Evolutionary conservation across 2,888 invertebrate species (phyloP).

Genomic region (Melanostoma mellinum): DNA sequence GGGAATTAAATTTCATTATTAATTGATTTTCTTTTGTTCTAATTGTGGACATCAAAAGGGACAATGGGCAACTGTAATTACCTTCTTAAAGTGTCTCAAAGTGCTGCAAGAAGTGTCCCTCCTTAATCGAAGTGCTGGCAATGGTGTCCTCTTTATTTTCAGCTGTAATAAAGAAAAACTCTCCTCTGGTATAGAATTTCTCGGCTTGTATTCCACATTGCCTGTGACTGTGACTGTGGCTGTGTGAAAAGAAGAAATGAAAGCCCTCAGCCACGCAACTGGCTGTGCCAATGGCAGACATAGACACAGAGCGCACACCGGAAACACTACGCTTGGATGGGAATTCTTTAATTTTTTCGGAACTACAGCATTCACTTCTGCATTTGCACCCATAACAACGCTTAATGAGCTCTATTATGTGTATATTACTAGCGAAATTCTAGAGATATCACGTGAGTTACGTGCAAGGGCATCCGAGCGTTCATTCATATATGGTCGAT

Average conservation of each 20-base stretch:
- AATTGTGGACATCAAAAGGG: constrained; percentile 30
- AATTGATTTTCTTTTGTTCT: constrained; percentile 40
- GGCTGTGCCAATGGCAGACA: not conserved
- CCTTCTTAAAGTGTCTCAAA: constrained; percentile 19
- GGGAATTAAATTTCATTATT: constrained; percentile 30
- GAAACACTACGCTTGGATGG: not conserved
- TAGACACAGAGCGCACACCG: not conserved
- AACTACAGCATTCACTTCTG: not conserved
- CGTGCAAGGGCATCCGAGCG: constrained; percentile 43
- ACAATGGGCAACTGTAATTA: constrained; percentile 35
- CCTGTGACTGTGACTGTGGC: not conserved
- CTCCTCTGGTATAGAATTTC: constrained; percentile 33
- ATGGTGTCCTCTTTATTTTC: constrained; percentile 19
- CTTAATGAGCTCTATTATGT: constrained; percentile 57
- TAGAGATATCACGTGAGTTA: constrained; percentile 46
- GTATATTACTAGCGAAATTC: constrained; percentile 35
- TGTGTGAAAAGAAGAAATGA: constrained; percentile 17
- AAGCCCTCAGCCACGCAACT: constrained; percentile 30
- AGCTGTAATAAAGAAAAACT: constrained; percentile 27
- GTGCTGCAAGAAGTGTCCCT: constrained; percentile 7
- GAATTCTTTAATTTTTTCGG: constrained; percentile 22
- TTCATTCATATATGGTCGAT: constrained; percentile 36
- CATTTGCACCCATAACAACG: constrained; percentile 52
- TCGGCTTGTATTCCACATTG: not conserved
- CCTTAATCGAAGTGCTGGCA: constrained; percentile 30